Evolutionary conservation across 2,888 invertebrate species (phyloP).

Genomic region (Caenorhabditis angaria): DNA sequence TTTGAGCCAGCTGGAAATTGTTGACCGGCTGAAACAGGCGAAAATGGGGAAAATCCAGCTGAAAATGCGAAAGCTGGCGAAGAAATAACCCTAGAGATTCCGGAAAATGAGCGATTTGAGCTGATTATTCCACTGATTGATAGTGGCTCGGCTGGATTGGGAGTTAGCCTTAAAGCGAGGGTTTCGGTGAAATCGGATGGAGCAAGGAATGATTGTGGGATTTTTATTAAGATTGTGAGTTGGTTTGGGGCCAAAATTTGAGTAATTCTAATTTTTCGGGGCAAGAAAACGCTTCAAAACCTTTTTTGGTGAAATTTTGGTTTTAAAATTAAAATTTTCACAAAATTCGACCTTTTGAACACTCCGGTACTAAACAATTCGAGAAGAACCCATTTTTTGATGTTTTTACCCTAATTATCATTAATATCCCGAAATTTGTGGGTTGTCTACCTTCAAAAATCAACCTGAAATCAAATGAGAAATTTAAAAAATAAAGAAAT

Average conservation of each 20-base stretch:
- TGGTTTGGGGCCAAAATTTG: too few relatives aligned
- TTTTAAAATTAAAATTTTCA: background rate
- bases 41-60: conserved; percentile 5
- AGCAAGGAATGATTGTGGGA: conserved; percentile 83
- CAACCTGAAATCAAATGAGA: too few relatives aligned
- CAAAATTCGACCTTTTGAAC: too few relatives aligned
- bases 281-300: too few relatives aligned
- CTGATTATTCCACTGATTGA: conserved; percentile 95
- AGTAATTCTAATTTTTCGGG: too few relatives aligned
- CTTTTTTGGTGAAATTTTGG: background rate
- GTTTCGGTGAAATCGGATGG: conserved; percentile 54
- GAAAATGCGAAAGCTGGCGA: conserved; percentile 9
- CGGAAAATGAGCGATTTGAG: conserved; percentile 76
- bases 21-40: conserved; percentile 80
- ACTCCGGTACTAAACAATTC: too few relatives aligned
- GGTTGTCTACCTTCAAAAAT: too few relatives aligned
- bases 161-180: conserved; percentile 91
- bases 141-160: conserved; percentile 91
- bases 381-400: too few relatives aligned
- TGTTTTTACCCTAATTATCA: too few relatives aligned
- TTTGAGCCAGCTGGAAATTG: conserved; percentile 91
- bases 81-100: background rate
- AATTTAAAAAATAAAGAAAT: too few relatives aligned
- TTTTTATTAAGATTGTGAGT: conserved; percentile 83
- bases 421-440: too few relatives aligned